phyloP scores from a whole-genome alignment of 2,888 invertebrate genomes.

The Zootermopsis nevadensis region DNA sequence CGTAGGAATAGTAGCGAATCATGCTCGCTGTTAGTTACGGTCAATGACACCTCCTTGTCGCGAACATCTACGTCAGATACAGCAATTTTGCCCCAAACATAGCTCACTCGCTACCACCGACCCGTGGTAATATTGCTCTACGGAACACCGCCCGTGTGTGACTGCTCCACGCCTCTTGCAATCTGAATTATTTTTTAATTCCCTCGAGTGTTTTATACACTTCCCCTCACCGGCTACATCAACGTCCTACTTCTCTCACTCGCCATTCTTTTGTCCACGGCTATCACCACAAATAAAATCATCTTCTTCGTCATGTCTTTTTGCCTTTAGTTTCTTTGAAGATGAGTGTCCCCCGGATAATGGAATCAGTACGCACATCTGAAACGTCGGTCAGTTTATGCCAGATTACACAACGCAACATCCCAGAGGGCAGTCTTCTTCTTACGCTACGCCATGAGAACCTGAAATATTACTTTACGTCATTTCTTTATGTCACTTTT shows the following conservation, averaged over 20 bases:
- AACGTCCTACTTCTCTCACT: not conserved
- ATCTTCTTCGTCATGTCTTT: not conserved
- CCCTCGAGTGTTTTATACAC: not conserved
- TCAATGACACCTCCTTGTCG: conserved; percentile 1
- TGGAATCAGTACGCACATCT: too few relatives aligned
- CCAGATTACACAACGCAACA: too few relatives aligned
- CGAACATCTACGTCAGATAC: not conserved
- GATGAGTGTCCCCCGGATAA: too few relatives aligned
- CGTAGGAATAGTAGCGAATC: not conserved
- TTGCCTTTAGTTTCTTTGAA: not conserved
- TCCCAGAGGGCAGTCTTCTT: too few relatives aligned
- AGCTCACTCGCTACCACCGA: not conserved
- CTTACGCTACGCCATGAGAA: too few relatives aligned
- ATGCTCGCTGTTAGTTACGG: not conserved
- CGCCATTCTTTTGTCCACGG: not conserved
- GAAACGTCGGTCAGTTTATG: too few relatives aligned
- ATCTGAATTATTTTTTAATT: conserved; percentile 15
- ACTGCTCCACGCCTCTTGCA: conserved; percentile 19
- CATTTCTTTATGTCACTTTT: not conserved
- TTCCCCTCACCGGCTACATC: conserved; percentile 1
- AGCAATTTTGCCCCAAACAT: conserved; percentile 1
- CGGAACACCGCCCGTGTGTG: conserved; percentile 34
- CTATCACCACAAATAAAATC: not conserved
- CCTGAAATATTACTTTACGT: too few relatives aligned
- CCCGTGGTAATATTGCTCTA: conserved; percentile 18